Evolutionary conservation across 2,113 vertebrate genomes (phyloP).

Genomic region (Phocoena phocoena): DNA sequence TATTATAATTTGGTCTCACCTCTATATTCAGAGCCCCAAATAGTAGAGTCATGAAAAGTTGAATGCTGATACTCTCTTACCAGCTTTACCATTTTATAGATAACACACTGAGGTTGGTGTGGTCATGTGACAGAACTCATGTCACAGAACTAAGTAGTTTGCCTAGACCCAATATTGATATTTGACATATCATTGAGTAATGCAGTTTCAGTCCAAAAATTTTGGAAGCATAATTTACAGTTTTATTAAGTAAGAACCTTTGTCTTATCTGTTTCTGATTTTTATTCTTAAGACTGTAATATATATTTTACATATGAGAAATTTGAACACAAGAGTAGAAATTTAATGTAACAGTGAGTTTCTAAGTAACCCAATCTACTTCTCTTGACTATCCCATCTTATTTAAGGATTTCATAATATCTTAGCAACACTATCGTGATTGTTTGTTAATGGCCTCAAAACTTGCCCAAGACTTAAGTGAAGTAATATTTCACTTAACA

Average conservation of each 20-base stretch:
- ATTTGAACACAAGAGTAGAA: neutral
- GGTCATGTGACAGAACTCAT: neutral
- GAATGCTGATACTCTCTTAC: neutral
- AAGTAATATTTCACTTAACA: neutral
- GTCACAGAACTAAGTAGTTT: neutral
- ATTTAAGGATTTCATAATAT: neutral
- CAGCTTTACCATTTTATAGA: neutral
- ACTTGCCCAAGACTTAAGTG: neutral
- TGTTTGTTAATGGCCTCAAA: neutral
- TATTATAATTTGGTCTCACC: neutral
- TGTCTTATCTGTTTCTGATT: neutral
- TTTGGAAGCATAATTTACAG: neutral
- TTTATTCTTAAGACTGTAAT: neutral
- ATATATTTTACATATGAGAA: neutral
- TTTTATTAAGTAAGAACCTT: neutral
- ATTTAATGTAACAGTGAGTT: neutral
- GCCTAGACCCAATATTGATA: neutral
- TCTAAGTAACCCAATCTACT: neutral
- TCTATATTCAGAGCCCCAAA: neutral
- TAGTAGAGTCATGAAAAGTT: neutral
- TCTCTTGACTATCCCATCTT: neutral
- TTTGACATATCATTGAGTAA: neutral
- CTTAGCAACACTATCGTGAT: neutral
- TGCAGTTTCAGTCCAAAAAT: neutral
- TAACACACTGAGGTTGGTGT: neutral